Percentiles rank a stretch among this genome's conserved stretches.
Evolutionary conservation across 2,888 invertebrate genomes (phyloP).

Genomic region (Ectemnius cavifrons): DNA sequence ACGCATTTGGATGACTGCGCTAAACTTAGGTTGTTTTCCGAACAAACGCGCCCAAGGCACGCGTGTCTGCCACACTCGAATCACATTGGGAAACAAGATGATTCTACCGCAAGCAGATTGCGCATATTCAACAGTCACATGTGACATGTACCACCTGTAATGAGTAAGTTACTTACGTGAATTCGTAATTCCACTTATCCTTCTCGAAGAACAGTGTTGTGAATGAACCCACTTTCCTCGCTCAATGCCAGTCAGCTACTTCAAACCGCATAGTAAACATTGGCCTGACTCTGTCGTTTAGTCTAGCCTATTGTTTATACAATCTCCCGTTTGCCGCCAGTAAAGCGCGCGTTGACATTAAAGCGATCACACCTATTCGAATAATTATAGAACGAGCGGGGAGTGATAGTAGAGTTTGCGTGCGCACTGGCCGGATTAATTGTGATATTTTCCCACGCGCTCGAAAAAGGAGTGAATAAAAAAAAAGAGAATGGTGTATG

Average conservation of each 20-base stretch:
- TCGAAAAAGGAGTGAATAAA: not conserved
- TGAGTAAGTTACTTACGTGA: not conserved
- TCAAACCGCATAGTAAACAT: not conserved
- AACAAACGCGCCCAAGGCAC: slow-evolving; percentile 39
- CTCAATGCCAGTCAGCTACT: not conserved
- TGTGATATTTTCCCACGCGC: slow-evolving; percentile 3
- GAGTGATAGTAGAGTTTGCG: slow-evolving; percentile 1
- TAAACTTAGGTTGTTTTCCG: slow-evolving; percentile 62
- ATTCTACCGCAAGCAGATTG: too few relatives aligned
- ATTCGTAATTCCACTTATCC: not conserved
- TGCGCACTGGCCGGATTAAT: not conserved
- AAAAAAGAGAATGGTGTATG: too few relatives aligned
- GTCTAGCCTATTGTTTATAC: too few relatives aligned
- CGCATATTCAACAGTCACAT: too few relatives aligned
- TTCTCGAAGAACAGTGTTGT: not conserved
- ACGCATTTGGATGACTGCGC: slow-evolving; percentile 52
- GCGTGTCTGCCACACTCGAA: slow-evolving; percentile 17
- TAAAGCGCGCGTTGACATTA: not conserved
- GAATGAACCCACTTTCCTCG: not conserved
- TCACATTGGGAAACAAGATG: not conserved
- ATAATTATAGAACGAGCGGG: slow-evolving; percentile 5
- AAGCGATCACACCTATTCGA: not conserved
- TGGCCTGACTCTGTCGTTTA: not conserved
- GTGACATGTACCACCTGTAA: too few relatives aligned
- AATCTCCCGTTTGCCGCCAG: not conserved